phyloP scores from a whole-genome alignment of 2,113 vertebrate genomes.

The Corvus cornix region DNA sequence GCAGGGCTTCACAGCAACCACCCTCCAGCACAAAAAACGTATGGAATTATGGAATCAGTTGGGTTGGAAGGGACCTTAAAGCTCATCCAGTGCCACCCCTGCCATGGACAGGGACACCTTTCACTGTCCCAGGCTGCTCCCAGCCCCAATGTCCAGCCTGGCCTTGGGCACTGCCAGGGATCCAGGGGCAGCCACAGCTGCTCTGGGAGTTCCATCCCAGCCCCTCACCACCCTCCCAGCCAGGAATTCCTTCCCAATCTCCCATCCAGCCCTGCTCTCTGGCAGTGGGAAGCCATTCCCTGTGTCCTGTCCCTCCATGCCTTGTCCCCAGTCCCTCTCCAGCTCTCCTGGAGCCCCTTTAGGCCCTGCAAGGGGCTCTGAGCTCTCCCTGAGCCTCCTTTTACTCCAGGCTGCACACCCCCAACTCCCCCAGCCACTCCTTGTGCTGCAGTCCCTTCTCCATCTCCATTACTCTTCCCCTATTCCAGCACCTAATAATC shows the following conservation, averaged over 20 bases:
- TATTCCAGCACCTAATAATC: background rate
- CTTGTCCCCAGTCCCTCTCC: background rate
- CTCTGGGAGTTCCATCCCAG: background rate
- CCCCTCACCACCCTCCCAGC: fast-evolving
- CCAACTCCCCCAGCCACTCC: background rate
- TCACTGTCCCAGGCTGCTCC: fast-evolving
- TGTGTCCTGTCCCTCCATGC: background rate
- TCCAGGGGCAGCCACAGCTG: background rate
- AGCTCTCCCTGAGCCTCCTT: background rate
- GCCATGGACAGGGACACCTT: background rate
- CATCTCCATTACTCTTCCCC: background rate
- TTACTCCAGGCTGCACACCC: background rate
- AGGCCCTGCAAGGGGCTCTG: background rate
- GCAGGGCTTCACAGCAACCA: background rate
- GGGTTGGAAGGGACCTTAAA: background rate
- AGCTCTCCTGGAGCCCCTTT: background rate
- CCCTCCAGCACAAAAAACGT: background rate
- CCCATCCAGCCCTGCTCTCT: fast-evolving
- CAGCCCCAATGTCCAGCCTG: fast-evolving
- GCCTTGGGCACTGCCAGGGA: background rate
- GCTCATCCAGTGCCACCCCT: fast-evolving
- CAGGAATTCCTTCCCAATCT: fast-evolving
- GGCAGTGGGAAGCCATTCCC: background rate
- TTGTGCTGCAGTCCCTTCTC: background rate
- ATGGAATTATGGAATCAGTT: background rate